phyloP scores from a whole-genome alignment of 2,888 invertebrate genomes.

The Eupelmus urozonus region DNA sequence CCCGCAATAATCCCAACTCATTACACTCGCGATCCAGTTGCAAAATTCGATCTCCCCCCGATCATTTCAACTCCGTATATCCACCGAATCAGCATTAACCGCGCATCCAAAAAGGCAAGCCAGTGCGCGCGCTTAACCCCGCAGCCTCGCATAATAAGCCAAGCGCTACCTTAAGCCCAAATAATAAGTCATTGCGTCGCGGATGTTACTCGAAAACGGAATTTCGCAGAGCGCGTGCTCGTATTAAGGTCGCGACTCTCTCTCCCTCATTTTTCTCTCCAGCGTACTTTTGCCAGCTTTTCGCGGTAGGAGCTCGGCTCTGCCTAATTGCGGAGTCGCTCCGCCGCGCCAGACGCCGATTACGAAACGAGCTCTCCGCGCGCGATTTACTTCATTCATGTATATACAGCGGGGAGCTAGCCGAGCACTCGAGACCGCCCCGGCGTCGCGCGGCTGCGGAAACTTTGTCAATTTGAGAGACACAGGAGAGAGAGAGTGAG shows the following conservation, averaged over 20 bases:
- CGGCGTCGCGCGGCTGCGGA: not conserved
- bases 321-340: constrained; percentile 51
- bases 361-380: constrained; percentile 42
- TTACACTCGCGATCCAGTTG: too few relatives aligned
- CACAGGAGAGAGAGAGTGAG: too few relatives aligned
- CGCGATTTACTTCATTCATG: constrained; percentile 48
- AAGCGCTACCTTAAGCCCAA: too few relatives aligned
- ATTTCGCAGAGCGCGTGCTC: not conserved
- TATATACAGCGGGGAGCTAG: too few relatives aligned
- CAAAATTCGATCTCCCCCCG: not conserved
- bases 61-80: constrained; percentile 5
- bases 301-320: constrained; percentile 17
- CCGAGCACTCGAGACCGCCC: too few relatives aligned
- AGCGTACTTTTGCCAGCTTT: constrained; percentile 16
- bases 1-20: too few relatives aligned
- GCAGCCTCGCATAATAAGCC: too few relatives aligned
- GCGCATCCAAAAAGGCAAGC: constrained; percentile 41
- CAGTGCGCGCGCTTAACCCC: not conserved
- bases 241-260: constrained; percentile 53
- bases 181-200: constrained; percentile 39
- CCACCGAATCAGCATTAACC: constrained; percentile 39
- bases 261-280: constrained; percentile 39
- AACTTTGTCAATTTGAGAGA: constrained; percentile 51
- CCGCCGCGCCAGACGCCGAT: constrained; percentile 23
- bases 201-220: not conserved